Evolutionary conservation across 2,113 vertebrate species (phyloP).

Genomic region (Cynocephalus volans): DNA sequence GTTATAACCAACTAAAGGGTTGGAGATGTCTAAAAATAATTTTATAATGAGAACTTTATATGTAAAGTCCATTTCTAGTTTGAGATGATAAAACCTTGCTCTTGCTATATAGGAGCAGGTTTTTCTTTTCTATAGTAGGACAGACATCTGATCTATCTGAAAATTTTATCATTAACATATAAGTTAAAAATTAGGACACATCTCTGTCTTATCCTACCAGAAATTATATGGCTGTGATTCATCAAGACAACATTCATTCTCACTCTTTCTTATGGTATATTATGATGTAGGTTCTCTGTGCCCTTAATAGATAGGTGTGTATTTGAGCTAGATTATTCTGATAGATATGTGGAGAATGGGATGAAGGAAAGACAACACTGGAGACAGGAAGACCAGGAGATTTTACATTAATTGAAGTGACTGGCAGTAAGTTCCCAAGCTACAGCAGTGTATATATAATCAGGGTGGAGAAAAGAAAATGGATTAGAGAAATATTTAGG

Average conservation of each 20-base stretch:
- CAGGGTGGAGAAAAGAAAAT: background rate
- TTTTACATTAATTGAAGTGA: constrained; percentile 2
- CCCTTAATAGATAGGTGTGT: background rate
- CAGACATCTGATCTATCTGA: background rate
- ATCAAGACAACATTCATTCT: background rate
- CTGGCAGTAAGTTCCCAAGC: background rate
- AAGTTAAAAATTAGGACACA: constrained; percentile 29
- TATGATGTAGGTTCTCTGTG: background rate
- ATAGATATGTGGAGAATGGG: background rate
- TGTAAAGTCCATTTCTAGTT: constrained; percentile 15
- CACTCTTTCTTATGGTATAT: background rate
- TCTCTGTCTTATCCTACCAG: background rate
- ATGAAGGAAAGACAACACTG: background rate
- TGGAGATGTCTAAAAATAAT: background rate
- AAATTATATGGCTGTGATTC: background rate
- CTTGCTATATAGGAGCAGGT: background rate
- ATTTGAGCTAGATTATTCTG: constrained; percentile 8
- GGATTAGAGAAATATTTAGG: background rate
- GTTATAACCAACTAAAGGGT: background rate
- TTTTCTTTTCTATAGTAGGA: background rate
- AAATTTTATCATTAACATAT: background rate
- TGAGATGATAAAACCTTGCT: constrained; percentile 27
- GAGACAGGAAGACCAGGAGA: background rate
- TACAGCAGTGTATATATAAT: background rate
- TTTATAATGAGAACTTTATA: background rate